phyloP scores from a whole-genome alignment of 2,888 invertebrate genomes.

The Caenorhabditis virilis region DNA sequence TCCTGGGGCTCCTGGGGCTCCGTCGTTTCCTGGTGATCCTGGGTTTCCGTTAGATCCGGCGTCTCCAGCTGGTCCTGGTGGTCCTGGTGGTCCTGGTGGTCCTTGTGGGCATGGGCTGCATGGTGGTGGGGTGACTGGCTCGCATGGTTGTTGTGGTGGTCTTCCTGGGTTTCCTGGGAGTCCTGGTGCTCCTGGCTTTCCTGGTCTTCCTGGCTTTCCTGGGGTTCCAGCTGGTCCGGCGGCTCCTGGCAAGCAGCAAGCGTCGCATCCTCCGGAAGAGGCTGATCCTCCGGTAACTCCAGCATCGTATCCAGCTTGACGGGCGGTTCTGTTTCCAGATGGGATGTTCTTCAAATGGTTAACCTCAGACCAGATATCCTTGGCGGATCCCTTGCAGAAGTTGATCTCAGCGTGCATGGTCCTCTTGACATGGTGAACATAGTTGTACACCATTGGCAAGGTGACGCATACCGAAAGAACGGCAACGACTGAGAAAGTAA shows the following conservation, averaged over 20 bases:
- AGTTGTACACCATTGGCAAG: conserved; percentile 45
- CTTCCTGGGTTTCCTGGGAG: conserved; percentile 56
- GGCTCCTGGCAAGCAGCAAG: conserved; percentile 58
- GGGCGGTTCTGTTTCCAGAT: conserved; percentile 54
- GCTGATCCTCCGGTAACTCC: conserved; percentile 40
- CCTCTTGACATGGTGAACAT: conserved; percentile 41
- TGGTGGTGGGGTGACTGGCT: conserved; percentile 58
- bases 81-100: conserved; percentile 56
- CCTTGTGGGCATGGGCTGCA: conserved; percentile 58
- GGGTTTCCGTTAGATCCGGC: conserved; percentile 46
- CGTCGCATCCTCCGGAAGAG: conserved; percentile 51
- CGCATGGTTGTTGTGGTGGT: conserved; percentile 56
- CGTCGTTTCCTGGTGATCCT: conserved; percentile 49
- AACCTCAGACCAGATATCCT: conserved; percentile 51
- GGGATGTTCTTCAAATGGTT: conserved; percentile 51
- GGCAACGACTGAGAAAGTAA: conserved; percentile 24
- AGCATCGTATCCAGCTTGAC: conserved; percentile 52
- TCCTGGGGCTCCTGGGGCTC: conserved; percentile 43
- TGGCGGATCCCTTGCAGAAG: conserved; percentile 51
- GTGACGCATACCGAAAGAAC: conserved; percentile 43
- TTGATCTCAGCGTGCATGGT: conserved; percentile 40
- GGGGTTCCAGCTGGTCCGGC: conserved; percentile 49
- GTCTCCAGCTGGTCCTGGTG: conserved; percentile 47
- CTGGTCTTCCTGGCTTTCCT: conserved; percentile 46
- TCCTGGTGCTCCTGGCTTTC: conserved; percentile 60